Evolutionary conservation across 2,888 invertebrate species (phyloP).

Genomic region (Gymnoscelis rufifasciata): DNA sequence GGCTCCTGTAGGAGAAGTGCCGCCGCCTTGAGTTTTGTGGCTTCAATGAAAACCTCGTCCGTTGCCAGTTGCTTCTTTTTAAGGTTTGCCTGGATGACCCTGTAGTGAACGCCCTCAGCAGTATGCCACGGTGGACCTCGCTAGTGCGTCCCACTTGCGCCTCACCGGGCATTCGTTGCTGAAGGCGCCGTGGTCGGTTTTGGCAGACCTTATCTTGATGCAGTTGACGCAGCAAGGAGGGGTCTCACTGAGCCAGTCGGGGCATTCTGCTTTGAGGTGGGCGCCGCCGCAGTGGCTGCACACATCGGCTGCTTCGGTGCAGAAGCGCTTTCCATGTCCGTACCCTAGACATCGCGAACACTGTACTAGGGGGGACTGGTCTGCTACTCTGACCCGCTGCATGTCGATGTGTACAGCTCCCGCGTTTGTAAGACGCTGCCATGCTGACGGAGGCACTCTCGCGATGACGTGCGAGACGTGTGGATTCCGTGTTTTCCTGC

Average conservation of each 20-base stretch:
- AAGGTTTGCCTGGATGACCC: background rate
- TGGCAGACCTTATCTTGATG: background rate
- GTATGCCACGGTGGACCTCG: background rate
- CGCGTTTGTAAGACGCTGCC: background rate
- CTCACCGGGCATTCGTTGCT: background rate
- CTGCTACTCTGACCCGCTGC: background rate
- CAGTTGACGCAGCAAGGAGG: background rate
- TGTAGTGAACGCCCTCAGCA: background rate
- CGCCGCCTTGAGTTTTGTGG: background rate
- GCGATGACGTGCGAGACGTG: background rate
- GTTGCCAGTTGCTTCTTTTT: background rate
- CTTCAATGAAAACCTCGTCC: background rate
- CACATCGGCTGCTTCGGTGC: slow-evolving; percentile 13
- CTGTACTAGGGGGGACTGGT: slow-evolving; percentile 12
- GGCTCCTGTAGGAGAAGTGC: background rate
- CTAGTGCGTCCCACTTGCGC: background rate
- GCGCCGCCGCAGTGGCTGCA: slow-evolving; percentile 29
- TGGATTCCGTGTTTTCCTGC: background rate
- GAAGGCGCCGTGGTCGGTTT: background rate
- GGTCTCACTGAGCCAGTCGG: background rate
- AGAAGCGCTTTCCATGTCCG: slow-evolving; percentile 20
- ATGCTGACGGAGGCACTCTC: background rate
- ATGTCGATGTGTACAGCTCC: background rate
- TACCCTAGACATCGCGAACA: slow-evolving; percentile 26
- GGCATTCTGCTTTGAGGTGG: slow-evolving; percentile 16